Percentiles rank a stretch among this genome's conserved stretches.
Evolutionary conservation across 2,888 invertebrate genomes (phyloP).

Genomic region (Atrina japonica): DNA sequence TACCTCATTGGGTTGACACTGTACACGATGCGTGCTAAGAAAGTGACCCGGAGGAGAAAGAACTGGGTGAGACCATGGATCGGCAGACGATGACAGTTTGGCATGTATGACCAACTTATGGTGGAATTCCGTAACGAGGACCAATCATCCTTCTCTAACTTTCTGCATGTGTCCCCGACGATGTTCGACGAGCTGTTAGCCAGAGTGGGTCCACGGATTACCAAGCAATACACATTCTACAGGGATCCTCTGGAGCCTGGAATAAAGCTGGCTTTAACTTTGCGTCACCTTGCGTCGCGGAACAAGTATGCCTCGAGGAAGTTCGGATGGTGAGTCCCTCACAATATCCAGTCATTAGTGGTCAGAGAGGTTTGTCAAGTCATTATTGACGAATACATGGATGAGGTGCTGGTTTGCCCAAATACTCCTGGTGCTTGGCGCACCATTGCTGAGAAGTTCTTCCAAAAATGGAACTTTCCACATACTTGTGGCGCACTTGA

Average conservation of each 20-base stretch:
- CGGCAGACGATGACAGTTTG: conserved; percentile 40
- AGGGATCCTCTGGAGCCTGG: conserved; percentile 39
- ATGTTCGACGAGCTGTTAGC: conserved; percentile 56
- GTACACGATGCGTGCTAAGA: too few relatives aligned
- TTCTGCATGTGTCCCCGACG: conserved; percentile 54
- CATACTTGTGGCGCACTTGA: too few relatives aligned
- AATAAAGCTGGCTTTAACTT: conserved; percentile 43
- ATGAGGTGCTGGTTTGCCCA: conserved; percentile 41
- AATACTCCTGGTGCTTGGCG: conserved; percentile 34
- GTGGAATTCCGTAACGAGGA: conserved; percentile 53
- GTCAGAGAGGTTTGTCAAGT: conserved; percentile 52
- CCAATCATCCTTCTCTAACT: conserved; percentile 49
- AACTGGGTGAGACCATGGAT: conserved; percentile 52
- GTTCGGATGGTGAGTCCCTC: conserved; percentile 50
- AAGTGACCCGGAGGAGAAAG: conserved; percentile 7
- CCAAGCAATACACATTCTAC: conserved; percentile 38
- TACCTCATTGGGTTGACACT: not conserved
- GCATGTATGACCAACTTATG: conserved; percentile 42
- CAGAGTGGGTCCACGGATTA: conserved; percentile 44
- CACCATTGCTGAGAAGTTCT: too few relatives aligned
- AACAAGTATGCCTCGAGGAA: conserved; percentile 19
- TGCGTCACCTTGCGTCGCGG: conserved; percentile 37
- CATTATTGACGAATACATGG: conserved; percentile 46
- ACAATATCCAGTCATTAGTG: conserved; percentile 53
- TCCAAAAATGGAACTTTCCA: too few relatives aligned